Evolutionary conservation across 2,113 vertebrate genomes (phyloP).

Genomic region (Phrynocephalus versicolor): DNA sequence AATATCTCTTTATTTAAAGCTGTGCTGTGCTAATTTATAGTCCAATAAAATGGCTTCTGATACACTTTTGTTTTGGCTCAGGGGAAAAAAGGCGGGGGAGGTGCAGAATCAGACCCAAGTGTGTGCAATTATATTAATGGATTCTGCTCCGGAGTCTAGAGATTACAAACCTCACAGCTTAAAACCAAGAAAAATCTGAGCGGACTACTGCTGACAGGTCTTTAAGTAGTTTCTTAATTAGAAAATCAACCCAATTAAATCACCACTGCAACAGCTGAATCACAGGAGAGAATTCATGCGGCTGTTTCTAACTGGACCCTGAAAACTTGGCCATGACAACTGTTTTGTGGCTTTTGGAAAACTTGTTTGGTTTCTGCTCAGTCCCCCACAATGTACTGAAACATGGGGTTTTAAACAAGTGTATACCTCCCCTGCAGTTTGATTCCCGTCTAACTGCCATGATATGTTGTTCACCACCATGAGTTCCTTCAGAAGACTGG

Average conservation of each 20-base stretch:
- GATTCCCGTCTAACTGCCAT: no score
- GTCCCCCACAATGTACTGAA: no score
- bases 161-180: constrained; percentile 49
- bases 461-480: no score
- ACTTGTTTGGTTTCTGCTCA: background rate
- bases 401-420: no score
- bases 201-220: constrained; percentile 53
- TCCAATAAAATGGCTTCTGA: constrained; percentile 61
- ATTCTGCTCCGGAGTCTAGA: constrained; percentile 40
- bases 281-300: fast-evolving
- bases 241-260: constrained; percentile 49
- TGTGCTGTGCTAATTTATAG: constrained; percentile 62
- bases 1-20: constrained; percentile 70
- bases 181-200: constrained; percentile 46
- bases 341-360: background rate
- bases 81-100: background rate
- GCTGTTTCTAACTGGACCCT: background rate
- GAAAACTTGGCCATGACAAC: background rate
- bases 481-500: no score
- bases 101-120: background rate
- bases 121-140: constrained; percentile 53
- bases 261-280: constrained; percentile 6
- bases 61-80: constrained; percentile 36
- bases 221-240: constrained; percentile 60
- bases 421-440: background rate